These are phyloP conservation scores for Eucera pruinosa DNA, from an alignment of 2,888 invertebrate genomes.

Conservation along the genomic window DNA sequence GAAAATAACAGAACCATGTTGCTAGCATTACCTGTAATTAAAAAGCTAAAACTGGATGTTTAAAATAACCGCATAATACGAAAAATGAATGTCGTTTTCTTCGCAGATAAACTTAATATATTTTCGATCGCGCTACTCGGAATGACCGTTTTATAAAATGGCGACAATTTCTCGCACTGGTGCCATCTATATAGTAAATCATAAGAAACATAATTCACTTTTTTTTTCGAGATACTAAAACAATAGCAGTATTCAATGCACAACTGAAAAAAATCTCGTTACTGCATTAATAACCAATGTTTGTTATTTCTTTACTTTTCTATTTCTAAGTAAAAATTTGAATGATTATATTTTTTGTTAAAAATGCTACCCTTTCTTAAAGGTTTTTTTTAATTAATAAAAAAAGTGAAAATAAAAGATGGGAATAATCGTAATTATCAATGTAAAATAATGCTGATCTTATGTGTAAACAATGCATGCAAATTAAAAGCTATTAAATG, in stretches of 20 bases:
- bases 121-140: background rate
- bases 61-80: background rate
- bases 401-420: background rate
- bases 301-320: background rate
- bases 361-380: background rate
- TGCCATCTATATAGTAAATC: conserved; percentile 12
- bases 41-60: background rate
- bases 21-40: conserved; percentile 24
- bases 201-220: background rate
- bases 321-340: background rate
- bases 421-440: background rate
- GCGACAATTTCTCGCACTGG: background rate
- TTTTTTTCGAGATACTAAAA: background rate
- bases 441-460: background rate
- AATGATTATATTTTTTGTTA: background rate
- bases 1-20: conserved; percentile 11
- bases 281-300: too few species aligned
- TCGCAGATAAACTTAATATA: background rate
- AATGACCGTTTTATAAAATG: conserved; percentile 24
- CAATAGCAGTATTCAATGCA: background rate
- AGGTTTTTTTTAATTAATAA: background rate
- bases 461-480: background rate
- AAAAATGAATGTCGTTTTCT: background rate
- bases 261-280: background rate
- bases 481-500: background rate